Evolutionary conservation across 1,140 invertebrate species (phyloP).

Genomic region (Papilio dardanus): DNA sequence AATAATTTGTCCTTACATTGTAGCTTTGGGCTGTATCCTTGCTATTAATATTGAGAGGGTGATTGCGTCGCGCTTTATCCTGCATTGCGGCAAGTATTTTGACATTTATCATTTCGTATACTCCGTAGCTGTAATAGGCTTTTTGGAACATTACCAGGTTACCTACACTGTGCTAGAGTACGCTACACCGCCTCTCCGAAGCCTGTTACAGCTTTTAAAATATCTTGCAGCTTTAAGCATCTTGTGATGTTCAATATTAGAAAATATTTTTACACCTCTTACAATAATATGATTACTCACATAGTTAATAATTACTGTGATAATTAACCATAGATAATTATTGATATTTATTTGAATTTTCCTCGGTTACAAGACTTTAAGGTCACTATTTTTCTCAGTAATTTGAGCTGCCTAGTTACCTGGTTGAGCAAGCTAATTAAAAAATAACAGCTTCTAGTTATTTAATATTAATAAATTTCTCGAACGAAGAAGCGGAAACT

Average conservation of each 20-base stretch:
- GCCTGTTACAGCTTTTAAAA: constrained; percentile 29
- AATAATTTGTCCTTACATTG: not conserved
- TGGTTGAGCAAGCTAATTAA: not conserved
- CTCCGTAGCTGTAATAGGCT: constrained; percentile 66
- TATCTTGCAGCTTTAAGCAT: constrained; percentile 25
- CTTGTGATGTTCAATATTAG: not conserved
- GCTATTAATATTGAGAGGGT: constrained; percentile 48
- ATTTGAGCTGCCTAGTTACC: not conserved
- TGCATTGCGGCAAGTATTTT: constrained; percentile 75
- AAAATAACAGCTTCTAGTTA: not conserved
- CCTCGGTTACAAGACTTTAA: too few species aligned
- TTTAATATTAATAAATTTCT: constrained; percentile 73
- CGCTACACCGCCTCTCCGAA: constrained; percentile 36
- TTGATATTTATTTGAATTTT: too few species aligned
- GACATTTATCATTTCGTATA: constrained; percentile 72
- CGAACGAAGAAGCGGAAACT: constrained; percentile 66
- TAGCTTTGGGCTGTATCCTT: not conserved
- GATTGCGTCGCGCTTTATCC: constrained; percentile 49
- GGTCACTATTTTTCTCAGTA: not conserved
- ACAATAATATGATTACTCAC: too few species aligned
- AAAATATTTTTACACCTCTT: too few species aligned
- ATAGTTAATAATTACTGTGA: too few species aligned
- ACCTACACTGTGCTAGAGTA: constrained; percentile 50
- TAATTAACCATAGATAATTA: too few species aligned
- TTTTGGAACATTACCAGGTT: constrained; percentile 79